Conservation (phyloP, 2,888 invertebrate species). For the Podotricha telesiphe region DNA sequence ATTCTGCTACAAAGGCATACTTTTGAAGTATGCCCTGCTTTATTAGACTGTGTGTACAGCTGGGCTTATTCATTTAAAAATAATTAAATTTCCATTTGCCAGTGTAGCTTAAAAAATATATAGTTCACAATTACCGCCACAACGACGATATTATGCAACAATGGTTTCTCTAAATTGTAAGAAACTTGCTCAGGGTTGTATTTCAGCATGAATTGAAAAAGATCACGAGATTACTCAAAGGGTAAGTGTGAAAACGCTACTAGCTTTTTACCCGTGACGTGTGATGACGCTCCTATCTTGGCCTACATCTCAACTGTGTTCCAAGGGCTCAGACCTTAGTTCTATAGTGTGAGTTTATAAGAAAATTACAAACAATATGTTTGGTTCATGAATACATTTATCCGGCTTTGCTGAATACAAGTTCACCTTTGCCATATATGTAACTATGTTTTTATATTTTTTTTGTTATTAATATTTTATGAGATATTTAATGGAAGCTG, state of each 20-base stretch:
- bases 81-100: too few relatives aligned
- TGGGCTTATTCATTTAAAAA: too few relatives aligned
- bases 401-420: conserved; percentile 8
- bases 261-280: conserved; percentile 62
- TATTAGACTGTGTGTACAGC: too few relatives aligned
- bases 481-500: neutral
- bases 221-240: conserved; percentile 68
- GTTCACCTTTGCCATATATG: neutral
- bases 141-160: neutral
- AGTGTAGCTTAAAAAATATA: neutral
- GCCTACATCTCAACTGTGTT: conserved; percentile 66
- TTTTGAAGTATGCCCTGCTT: too few relatives aligned
- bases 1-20: too few relatives aligned
- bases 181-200: conserved; percentile 37
- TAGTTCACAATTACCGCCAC: neutral
- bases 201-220: conserved; percentile 52
- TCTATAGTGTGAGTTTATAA: conserved; percentile 34
- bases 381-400: conserved; percentile 34
- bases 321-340: conserved; percentile 42
- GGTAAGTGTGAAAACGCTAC: conserved; percentile 75
- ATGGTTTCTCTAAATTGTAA: conserved; percentile 37
- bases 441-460: neutral
- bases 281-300: conserved; percentile 75
- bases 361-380: conserved; percentile 40
- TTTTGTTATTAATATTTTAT: neutral